Percentiles rank a stretch among this genome's conserved stretches.
These are phyloP conservation scores for Ctenoplectra terminalis DNA, from an alignment of 1,140 invertebrate genomes.

Conservation along the genomic window DNA sequence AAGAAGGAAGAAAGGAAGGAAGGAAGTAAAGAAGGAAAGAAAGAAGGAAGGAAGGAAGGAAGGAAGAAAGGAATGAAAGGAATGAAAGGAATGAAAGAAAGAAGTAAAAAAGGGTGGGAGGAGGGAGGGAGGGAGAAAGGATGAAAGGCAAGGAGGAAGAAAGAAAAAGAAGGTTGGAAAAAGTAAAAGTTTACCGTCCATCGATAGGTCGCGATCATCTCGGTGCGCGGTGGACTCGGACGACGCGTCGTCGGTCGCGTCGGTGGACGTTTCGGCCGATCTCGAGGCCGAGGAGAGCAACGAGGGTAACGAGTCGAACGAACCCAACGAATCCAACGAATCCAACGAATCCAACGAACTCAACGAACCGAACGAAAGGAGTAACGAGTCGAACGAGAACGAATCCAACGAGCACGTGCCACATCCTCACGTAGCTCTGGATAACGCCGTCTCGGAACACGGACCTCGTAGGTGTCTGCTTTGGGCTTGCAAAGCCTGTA, in stretches of 20 bases:
- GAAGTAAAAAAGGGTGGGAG: neutral
- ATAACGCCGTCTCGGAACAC: slow-evolving; percentile 65
- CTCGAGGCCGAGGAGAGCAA: slow-evolving; percentile 77
- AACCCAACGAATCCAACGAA: slow-evolving; percentile 74
- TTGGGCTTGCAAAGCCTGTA: slow-evolving; percentile 98
- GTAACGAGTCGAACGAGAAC: slow-evolving; percentile 61
- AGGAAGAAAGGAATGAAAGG: no score
- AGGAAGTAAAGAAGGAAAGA: no score
- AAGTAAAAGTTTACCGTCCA: neutral
- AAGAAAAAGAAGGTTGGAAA: no score
- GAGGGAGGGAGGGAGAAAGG: no score
- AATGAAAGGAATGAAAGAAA: no score
- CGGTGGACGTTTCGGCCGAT: slow-evolving; percentile 78
- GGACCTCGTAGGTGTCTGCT: slow-evolving; percentile 91
- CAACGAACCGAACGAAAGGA: slow-evolving; percentile 68
- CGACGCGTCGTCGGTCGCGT: slow-evolving; percentile 77
- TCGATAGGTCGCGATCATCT: slow-evolving; percentile 52
- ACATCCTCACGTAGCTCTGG: slow-evolving; percentile 77
- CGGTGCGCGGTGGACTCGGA: slow-evolving; percentile 79
- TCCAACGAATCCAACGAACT: slow-evolving; percentile 62
- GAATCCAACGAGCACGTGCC: slow-evolving; percentile 78
- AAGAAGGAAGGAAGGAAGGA: neutral
- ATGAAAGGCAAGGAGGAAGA: no score
- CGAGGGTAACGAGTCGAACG: slow-evolving; percentile 55
- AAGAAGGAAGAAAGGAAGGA: neutral